phyloP scores from a whole-genome alignment of 2,797 vertebrate species.

The Clarias laeviceps region DNA sequence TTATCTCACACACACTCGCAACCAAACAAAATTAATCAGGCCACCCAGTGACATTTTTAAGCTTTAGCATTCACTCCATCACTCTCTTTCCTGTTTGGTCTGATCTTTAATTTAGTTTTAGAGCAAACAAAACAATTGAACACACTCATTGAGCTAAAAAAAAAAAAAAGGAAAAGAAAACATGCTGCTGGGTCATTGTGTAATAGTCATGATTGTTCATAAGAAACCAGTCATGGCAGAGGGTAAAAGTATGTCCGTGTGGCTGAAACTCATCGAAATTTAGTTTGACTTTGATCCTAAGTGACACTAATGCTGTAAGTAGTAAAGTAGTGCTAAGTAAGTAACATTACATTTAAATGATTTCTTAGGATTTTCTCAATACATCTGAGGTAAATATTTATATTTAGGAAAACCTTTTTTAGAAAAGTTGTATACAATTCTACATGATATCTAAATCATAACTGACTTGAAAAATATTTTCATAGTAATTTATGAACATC shows the following conservation, averaged over 20 bases:
- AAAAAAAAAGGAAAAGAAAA: too few relatives aligned
- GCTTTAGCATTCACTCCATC: conserved; percentile 14
- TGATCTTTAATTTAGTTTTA: background rate
- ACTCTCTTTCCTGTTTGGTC: background rate
- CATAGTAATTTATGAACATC: too few relatives aligned
- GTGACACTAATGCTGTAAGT: too few relatives aligned
- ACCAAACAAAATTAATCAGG: conserved; percentile 70
- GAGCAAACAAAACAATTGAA: background rate
- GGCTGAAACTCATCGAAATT: background rate
- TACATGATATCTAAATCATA: too few relatives aligned
- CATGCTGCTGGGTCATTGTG: background rate
- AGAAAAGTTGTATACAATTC: too few relatives aligned
- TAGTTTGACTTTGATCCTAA: background rate
- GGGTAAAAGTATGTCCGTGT: background rate
- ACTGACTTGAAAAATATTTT: too few relatives aligned
- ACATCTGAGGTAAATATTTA: background rate
- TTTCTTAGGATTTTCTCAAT: background rate
- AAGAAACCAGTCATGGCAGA: background rate
- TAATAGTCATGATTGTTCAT: background rate
- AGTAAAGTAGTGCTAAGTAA: too few relatives aligned
- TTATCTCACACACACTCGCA: conserved; percentile 58
- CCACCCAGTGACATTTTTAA: conserved; percentile 14
- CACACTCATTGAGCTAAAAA: background rate
- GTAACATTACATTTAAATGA: background rate
- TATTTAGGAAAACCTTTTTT: background rate